These are phyloP conservation scores for Drosophila busckii DNA, from an alignment of 1,140 invertebrate species.

Conservation along the genomic window DNA sequence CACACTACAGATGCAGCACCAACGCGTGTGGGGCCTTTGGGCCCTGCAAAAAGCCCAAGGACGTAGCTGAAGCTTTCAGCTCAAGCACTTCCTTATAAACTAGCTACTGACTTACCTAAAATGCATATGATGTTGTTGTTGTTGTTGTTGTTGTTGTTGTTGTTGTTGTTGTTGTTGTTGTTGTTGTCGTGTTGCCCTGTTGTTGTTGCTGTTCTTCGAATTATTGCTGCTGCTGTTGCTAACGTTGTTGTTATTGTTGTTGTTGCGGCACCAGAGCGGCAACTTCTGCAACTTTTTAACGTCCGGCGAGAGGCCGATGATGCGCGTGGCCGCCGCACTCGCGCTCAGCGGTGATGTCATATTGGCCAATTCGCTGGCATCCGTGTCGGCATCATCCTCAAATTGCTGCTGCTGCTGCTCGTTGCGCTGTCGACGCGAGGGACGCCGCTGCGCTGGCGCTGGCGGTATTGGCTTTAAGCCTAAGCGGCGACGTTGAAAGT, in stretches of 20 bases:
- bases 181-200: constrained; percentile 7
- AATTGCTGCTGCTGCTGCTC: constrained; percentile 4
- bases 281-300: constrained; percentile 63
- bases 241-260: constrained; percentile 2
- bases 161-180: constrained; percentile 15
- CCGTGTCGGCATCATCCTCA: constrained; percentile 40
- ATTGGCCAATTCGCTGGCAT: constrained; percentile 64
- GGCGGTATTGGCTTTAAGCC: constrained; percentile 38
- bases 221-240: constrained; percentile 11
- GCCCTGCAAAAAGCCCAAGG: too few species aligned
- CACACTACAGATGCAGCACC: too few species aligned
- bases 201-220: constrained; percentile 3
- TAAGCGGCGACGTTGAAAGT: constrained; percentile 33
- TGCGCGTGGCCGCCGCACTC: constrained; percentile 55
- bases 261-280: constrained; percentile 48
- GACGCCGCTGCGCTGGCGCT: constrained; percentile 35
- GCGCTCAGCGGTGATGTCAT: constrained; percentile 57
- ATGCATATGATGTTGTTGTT: constrained; percentile 12
- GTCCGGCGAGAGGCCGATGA: constrained; percentile 64
- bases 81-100: constrained; percentile 14
- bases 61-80: too few species aligned
- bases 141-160: constrained; percentile 3
- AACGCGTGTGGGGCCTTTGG: too few species aligned
- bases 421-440: constrained; percentile 1
- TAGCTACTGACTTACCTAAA: constrained; percentile 23